Percentiles rank a stretch among this genome's conserved stretches.
phyloP scores from a whole-genome alignment of 2,797 vertebrate species.

The Podargus strigoides region DNA sequence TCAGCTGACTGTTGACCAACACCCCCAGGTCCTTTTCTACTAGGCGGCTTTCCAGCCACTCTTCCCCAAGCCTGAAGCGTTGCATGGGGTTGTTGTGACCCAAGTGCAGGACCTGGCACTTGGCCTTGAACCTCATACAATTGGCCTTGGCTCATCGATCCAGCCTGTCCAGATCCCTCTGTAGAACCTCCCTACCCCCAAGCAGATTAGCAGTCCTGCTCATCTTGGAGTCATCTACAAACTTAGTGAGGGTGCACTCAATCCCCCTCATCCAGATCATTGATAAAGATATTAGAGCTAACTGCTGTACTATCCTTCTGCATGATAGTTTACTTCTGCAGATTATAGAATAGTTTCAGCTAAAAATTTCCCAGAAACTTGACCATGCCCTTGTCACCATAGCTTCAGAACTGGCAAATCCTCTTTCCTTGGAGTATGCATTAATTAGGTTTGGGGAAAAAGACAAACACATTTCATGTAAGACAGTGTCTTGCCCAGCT shows the following conservation, averaged over 20 bases:
- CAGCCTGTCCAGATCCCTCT: neutral
- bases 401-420: neutral
- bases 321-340: neutral
- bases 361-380: neutral
- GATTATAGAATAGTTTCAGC: neutral
- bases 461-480: neutral
- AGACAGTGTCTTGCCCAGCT: neutral
- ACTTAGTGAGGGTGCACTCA: neutral
- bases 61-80: neutral
- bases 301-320: neutral
- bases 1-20: neutral
- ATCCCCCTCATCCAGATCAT: neutral
- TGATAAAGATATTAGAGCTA: neutral
- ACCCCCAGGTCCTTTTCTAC: neutral
- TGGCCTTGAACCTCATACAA: neutral
- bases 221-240: neutral
- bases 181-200: neutral
- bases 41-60: neutral
- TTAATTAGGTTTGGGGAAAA: neutral
- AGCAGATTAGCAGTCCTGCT: neutral
- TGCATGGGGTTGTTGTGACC: neutral
- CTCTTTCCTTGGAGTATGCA: neutral
- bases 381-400: neutral
- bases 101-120: neutral
- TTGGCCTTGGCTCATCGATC: neutral